Conservation (phyloP, 2,888 invertebrate species). For the Byasa hedistus region DNA sequence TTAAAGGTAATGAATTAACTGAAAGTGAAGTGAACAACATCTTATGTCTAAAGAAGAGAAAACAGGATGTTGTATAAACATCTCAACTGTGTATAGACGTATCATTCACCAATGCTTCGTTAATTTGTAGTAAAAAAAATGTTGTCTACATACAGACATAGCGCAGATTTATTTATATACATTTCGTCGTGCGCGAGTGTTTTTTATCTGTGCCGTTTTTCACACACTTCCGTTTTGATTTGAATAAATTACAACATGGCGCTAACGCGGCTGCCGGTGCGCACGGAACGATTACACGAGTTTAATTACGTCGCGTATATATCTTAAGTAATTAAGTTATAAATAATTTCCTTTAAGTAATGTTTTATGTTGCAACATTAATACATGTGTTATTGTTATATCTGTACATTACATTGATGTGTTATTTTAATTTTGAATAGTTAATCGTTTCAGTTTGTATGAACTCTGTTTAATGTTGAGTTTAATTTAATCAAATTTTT, state of each 20-base stretch:
- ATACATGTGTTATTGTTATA: too few species aligned
- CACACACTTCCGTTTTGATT: slow-evolving; percentile 5
- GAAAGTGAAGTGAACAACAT: too few species aligned
- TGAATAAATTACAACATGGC: slow-evolving; percentile 19
- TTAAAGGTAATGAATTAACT: too few species aligned
- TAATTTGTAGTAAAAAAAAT: too few species aligned
- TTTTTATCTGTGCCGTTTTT: slow-evolving; percentile 10
- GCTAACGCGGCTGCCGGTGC: not conserved
- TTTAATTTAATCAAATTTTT: too few species aligned
- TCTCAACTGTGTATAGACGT: too few species aligned
- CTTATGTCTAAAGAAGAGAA: too few species aligned
- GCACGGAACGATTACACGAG: not conserved
- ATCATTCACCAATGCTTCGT: not conserved
- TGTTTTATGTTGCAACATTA: not conserved
- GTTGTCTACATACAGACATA: not conserved
- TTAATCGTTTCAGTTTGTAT: too few species aligned
- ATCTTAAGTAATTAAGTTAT: slow-evolving; percentile 6
- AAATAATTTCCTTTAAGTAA: not conserved
- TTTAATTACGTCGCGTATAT: not conserved
- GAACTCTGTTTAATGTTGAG: too few species aligned
- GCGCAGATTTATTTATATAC: not conserved
- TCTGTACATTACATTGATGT: too few species aligned
- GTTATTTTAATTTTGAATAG: too few species aligned
- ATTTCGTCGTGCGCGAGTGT: not conserved
- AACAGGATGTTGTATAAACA: too few species aligned